phyloP scores from a whole-genome alignment of 2,888 invertebrate genomes.

The Tetropium fuscum region DNA sequence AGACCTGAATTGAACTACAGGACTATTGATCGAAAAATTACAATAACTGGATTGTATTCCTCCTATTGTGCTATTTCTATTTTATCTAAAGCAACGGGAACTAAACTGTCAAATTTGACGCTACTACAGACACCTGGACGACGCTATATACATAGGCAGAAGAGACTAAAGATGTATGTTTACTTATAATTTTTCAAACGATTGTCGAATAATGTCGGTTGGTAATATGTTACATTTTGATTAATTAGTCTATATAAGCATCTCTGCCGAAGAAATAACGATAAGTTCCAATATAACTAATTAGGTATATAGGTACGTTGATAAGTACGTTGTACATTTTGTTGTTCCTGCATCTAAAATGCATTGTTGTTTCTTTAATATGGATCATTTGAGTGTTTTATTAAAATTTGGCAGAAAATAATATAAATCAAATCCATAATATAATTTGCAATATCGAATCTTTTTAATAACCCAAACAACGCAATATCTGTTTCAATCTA shows the following conservation, averaged over 20 bases:
- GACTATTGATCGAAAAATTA: slow-evolving; percentile 40
- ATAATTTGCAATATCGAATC: too few relatives aligned
- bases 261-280: slow-evolving; percentile 12
- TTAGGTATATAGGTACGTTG: too few relatives aligned
- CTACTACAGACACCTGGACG: slow-evolving; percentile 39
- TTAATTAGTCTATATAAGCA: slow-evolving; percentile 15
- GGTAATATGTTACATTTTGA: too few relatives aligned
- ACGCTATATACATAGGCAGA: slow-evolving; percentile 7
- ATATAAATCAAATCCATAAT: too few relatives aligned
- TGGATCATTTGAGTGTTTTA: too few relatives aligned
- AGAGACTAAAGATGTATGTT: slow-evolving; percentile 14
- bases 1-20: slow-evolving; percentile 29
- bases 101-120: slow-evolving; percentile 51
- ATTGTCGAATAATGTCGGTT: too few relatives aligned
- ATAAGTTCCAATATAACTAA: slow-evolving; percentile 5
- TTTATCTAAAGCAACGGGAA: slow-evolving; percentile 53
- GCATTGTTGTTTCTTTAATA: too few relatives aligned
- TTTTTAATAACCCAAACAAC: too few relatives aligned
- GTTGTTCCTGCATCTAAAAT: too few relatives aligned
- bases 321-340: too few relatives aligned
- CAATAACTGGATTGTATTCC: slow-evolving; percentile 53
- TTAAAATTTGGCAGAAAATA: too few relatives aligned
- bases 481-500: too few relatives aligned
- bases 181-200: slow-evolving; percentile 15
- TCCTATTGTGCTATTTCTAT: slow-evolving; percentile 52